Evolutionary conservation across 1,140 invertebrate species (phyloP), one percentile per base, ranked within the genome.

Genomic region (Telenomus remus): DNA sequence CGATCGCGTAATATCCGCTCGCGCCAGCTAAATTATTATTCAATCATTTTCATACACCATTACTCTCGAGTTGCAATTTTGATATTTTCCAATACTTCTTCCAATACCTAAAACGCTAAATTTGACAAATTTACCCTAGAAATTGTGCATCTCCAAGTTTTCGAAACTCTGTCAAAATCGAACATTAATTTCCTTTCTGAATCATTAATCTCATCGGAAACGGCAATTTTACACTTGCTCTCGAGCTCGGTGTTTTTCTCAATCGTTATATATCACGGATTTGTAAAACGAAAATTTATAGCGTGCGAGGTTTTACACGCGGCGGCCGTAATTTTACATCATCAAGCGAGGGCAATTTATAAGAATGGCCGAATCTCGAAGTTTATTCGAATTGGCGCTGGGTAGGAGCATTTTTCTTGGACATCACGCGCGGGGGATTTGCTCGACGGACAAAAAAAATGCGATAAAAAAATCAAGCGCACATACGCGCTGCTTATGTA

Each of bases 401-500:
- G 19, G 19, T 27, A 9, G n/a, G 14, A 12, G 6, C 46, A 50
- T 56, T 61, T 55, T 61, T 70, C 44, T 49, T 44, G 27, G 68
- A 59, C 55, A 53, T 43, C 47, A 35, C 19, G 19, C 19, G 19
- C 19, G 19, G 19, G 19, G 50, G 55, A 53, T 66, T 73, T 66
- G 65, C 60, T 65, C 60, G 65, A 27, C 55, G 70, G 60, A 13
- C 33, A 27, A 27, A 34, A 19, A 43, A 44, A 51, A 48, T 42
- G n/a, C n/a, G n/a, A n/a, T n/a, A n/a, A n/a, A n/a, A n/a, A n/a
- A n/a, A n/a, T n/a, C n/a, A n/a, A n/a, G n/a, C 42, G 61, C 53
- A 65, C 13, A 63, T 64, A 43, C 59, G 69, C 46, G 43, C 47
- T 44, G 55, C 6, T 73, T 73, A 73, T 16, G 55, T 55, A 73